Conservation (phyloP, 2,888 invertebrate genomes). For the Erebia aethiops region DNA sequence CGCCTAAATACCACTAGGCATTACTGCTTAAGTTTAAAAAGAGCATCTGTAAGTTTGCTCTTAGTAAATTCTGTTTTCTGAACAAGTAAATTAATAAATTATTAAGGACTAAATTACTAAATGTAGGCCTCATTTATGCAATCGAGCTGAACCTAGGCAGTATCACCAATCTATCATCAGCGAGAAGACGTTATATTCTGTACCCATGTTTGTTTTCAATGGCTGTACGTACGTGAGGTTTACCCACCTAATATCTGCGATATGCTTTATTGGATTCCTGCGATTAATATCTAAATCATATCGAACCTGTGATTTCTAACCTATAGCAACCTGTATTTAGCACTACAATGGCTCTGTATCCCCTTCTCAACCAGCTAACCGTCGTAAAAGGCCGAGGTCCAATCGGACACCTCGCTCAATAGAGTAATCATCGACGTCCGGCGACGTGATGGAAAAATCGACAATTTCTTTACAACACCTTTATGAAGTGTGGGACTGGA, state of each 20-base stretch:
- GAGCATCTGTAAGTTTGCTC: no score
- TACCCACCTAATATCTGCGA: not conserved
- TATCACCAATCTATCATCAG: no score
- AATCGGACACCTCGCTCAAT: conserved; percentile 48
- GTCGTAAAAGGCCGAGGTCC: conserved; percentile 49
- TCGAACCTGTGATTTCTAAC: not conserved
- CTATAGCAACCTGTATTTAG: not conserved
- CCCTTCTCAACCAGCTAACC: conserved; percentile 36
- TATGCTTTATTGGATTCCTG: not conserved
- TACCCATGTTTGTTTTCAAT: no score
- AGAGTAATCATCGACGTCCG: conserved; percentile 49
- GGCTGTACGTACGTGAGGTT: not conserved
- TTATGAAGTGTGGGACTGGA: conserved; percentile 29
- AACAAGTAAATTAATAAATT: no score
- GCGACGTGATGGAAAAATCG: conserved; percentile 42
- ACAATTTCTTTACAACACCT: conserved; percentile 40
- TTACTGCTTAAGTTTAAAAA: no score
- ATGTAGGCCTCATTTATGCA: no score
- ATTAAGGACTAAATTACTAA: no score
- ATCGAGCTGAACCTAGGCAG: no score
- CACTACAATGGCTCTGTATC: conserved; percentile 9
- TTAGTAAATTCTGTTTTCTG: no score
- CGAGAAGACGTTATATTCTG: no score
- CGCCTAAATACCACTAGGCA: no score
- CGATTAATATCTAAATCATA: not conserved